Evolutionary conservation across 2,888 invertebrate genomes (phyloP), one percentile per base, ranked within the genome.

Genomic region (Drosophila anomalipes): DNA sequence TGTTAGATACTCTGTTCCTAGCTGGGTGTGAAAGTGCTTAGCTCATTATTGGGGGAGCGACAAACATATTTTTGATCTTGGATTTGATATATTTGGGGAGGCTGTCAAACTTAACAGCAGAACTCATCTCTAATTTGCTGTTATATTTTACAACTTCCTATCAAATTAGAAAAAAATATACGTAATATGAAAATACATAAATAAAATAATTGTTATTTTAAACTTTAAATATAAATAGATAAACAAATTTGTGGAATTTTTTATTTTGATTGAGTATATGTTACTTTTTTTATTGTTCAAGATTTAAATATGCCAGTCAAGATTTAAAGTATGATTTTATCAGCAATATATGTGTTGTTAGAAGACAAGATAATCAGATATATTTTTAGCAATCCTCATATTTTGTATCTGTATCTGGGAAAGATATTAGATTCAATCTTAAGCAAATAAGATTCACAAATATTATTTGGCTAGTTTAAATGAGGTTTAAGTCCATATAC

Each of bases 1-100:
- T 22, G 0, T 2, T 1, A 33, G 22, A 68, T 68, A 70, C 68
- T 32, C 68, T 70, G 26, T 41, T 58, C 0, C 12, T 30, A 52
- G n/a, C 30, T 19, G 6, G 6, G 3, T 12, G 12, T 12, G 52
- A 14, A n/a, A 52, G 14, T n/a, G 19, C 3, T 30, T n/a, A 1
- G 16, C 6, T 6, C 22, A 9, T 16, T 7, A 26, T 49, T 14
- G 22, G 22, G 22, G 22, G 22, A 22, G 22, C 1, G 22, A 22
- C 22, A 22, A 22, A 22, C 22, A 22, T 22, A 22, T 22, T 22
- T 22, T 22, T 22, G 35, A 35, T 14, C 1, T 35, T 35, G 35
- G 35, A 14, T 14, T 35, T 35, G 14, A 0, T 4, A 35, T 14
- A 4, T 35, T 35, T 5, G 35, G 35, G 35, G 35, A 16, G 2